Evolutionary conservation across 2,113 vertebrate genomes (phyloP).

Genomic region (Carassius auratus): DNA sequence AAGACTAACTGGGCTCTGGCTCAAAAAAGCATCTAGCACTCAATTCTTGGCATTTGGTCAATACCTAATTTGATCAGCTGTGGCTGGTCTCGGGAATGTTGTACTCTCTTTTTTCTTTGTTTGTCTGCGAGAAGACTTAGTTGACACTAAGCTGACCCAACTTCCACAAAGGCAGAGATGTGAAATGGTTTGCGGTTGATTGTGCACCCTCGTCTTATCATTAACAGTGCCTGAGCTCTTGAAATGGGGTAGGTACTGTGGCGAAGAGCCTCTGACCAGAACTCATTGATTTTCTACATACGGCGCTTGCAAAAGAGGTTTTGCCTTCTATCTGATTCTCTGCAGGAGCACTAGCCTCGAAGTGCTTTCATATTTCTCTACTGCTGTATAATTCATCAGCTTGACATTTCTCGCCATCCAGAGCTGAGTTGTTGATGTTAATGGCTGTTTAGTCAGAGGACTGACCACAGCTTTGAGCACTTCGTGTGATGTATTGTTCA

Average conservation of each 20-base stretch:
- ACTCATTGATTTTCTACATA: slow-evolving; percentile 55
- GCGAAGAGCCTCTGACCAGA: slow-evolving; percentile 53
- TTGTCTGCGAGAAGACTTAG: slow-evolving; percentile 8
- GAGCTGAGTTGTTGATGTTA: slow-evolving; percentile 9
- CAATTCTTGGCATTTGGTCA: slow-evolving; percentile 31
- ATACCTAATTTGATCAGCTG: slow-evolving; percentile 35
- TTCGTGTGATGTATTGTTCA: slow-evolving; percentile 7
- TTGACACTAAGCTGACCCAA: slow-evolving; percentile 43
- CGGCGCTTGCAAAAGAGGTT: slow-evolving; percentile 49
- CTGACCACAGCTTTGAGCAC: slow-evolving; percentile 21
- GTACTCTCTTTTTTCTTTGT: slow-evolving; percentile 9
- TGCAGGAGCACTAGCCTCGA: slow-evolving; percentile 11
- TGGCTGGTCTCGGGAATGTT: slow-evolving; percentile 25
- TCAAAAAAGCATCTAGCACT: slow-evolving; percentile 42
- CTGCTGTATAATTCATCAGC: slow-evolving; percentile 39
- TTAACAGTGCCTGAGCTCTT: slow-evolving; percentile 39
- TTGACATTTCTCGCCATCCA: slow-evolving; percentile 14
- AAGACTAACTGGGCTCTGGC: slow-evolving; percentile 23
- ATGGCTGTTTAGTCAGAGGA: slow-evolving; percentile 36
- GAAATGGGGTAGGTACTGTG: slow-evolving; percentile 51
- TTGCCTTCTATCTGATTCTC: slow-evolving; percentile 46
- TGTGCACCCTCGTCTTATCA: slow-evolving; percentile 34
- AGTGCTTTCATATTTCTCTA: slow-evolving; percentile 47
- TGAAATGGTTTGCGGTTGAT: slow-evolving; percentile 53
- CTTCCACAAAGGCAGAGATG: slow-evolving; percentile 44